Conservation (phyloP, 2,797 vertebrate genomes). For the Thalassophryne amazonica region DNA sequence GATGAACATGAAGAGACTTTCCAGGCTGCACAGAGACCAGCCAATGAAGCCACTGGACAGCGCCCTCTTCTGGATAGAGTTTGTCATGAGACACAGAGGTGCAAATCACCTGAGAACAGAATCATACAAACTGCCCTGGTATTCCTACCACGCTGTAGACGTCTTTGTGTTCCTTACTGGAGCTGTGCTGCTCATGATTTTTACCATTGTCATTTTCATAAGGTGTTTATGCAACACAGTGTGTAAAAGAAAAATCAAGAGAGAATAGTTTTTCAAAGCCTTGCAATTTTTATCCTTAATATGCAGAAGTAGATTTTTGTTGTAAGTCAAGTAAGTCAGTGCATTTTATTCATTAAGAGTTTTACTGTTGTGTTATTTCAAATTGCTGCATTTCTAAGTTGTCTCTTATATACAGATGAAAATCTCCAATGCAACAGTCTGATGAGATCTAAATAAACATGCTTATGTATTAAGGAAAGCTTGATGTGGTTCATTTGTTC, state of each 20-base stretch:
- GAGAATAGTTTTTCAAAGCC: constrained; percentile 1
- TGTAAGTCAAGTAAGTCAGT: too few species aligned
- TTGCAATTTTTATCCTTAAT: background rate
- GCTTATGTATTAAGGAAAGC: too few species aligned
- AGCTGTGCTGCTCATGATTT: constrained; percentile 18
- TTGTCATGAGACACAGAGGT: constrained; percentile 72
- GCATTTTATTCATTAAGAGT: too few species aligned
- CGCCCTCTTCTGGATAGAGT: constrained; percentile 76
- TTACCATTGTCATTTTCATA: constrained; percentile 15
- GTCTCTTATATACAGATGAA: too few species aligned
- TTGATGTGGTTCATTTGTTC: too few species aligned
- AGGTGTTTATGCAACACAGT: constrained; percentile 39
- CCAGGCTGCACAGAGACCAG: constrained; percentile 61
- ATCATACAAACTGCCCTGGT: constrained; percentile 66
- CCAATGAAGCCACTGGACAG: constrained; percentile 51
- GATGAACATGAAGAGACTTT: constrained; percentile 70
- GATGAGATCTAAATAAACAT: too few species aligned
- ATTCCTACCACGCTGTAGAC: constrained; percentile 62
- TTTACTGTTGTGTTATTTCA: too few species aligned
- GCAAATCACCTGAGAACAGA: constrained; percentile 62
- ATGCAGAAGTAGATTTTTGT: too few species aligned
- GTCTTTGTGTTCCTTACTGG: constrained; percentile 46
- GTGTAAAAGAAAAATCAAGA: constrained; percentile 48
- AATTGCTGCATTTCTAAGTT: too few species aligned
- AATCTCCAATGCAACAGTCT: too few species aligned